These are phyloP conservation scores for Lutjanus argentimaculatus DNA, from an alignment of 2,797 vertebrate species.

Conservation along the genomic window DNA sequence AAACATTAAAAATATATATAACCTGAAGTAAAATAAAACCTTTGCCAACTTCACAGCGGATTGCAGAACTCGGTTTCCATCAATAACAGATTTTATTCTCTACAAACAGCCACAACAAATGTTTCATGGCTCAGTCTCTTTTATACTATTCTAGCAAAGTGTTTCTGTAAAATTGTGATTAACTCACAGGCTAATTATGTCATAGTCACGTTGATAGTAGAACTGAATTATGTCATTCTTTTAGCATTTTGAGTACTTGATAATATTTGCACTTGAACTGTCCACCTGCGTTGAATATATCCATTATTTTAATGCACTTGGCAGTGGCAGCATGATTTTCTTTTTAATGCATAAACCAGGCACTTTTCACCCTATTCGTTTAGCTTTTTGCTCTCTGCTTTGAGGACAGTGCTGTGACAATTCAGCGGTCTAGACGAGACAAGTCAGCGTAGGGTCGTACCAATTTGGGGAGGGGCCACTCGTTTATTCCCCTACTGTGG, in stretches of 20 bases:
- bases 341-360: no score
- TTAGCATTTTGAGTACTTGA: background rate
- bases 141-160: background rate
- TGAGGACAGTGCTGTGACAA: background rate
- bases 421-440: background rate
- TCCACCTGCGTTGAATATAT: background rate
- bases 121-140: background rate
- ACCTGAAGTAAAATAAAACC: background rate
- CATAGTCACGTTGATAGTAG: no score
- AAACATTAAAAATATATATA: background rate
- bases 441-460: no score
- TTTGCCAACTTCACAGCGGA: background rate
- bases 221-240: background rate
- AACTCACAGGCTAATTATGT: background rate
- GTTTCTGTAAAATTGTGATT: background rate
- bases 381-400: background rate
- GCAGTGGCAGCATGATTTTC: background rate
- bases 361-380: background rate
- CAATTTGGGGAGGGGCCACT: no score
- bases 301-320: background rate
- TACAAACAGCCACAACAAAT: background rate
- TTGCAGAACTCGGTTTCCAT: background rate
- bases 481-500: no score
- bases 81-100: background rate
- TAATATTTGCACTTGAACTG: background rate